Evolutionary conservation across 2,113 vertebrate species (phyloP).

Genomic region (Theristicus caerulescens): DNA sequence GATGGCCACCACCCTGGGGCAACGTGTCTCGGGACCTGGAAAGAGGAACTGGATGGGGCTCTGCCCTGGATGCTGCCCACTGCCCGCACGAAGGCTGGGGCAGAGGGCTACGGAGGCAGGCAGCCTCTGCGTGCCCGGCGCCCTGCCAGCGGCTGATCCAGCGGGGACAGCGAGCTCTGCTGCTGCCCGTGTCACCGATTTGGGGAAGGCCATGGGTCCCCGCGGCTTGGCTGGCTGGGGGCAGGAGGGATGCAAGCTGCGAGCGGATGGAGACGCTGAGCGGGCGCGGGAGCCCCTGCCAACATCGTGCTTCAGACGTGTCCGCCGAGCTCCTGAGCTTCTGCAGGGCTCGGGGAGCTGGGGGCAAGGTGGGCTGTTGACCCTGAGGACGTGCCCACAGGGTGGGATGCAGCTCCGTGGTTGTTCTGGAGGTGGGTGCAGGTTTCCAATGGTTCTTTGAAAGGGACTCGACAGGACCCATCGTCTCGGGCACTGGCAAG

Average conservation of each 20-base stretch:
- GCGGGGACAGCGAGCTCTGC: not conserved
- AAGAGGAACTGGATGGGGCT: not conserved
- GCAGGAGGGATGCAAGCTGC: accelerated
- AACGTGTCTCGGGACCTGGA: not conserved
- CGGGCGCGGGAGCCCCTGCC: accelerated
- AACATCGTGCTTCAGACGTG: accelerated
- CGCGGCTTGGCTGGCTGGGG: not conserved
- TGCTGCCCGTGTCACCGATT: accelerated
- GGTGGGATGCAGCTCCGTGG: accelerated
- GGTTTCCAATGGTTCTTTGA: not conserved
- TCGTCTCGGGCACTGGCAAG: accelerated
- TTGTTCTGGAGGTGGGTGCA: not conserved
- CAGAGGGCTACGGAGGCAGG: not conserved
- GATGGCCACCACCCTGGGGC: not conserved
- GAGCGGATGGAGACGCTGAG: not conserved
- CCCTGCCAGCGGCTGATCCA: accelerated
- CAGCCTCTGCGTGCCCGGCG: not conserved
- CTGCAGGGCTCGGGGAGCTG: not conserved
- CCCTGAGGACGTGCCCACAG: not conserved
- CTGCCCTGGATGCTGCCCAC: not conserved
- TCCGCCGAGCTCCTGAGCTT: not conserved
- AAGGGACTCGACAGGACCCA: not conserved
- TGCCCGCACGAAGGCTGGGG: not conserved
- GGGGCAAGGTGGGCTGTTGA: not conserved
- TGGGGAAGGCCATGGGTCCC: not conserved